A percentile compares a stretch with the other conserved stretches of the same genome.
Evolutionary conservation across 2,888 invertebrate genomes (phyloP).

Genomic region (Epinotia ramella): DNA sequence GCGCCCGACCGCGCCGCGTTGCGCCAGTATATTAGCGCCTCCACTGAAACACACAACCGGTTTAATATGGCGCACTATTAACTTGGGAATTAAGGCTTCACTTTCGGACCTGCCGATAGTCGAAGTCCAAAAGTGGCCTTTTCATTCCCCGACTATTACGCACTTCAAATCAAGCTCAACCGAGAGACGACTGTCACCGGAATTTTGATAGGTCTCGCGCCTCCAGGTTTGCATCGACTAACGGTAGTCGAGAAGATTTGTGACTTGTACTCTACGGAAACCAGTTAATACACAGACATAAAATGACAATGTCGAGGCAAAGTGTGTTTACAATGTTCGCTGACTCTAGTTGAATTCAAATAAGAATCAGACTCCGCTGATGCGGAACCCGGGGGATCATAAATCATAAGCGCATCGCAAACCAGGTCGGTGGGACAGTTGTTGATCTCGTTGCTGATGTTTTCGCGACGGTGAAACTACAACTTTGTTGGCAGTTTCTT

Average conservation of each 20-base stretch:
- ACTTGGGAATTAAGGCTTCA: neutral
- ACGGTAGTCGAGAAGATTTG: no score
- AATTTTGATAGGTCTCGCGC: neutral
- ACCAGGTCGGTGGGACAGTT: no score
- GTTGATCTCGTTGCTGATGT: neutral
- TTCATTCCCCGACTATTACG: neutral
- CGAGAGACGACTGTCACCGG: neutral
- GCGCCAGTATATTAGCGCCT: constrained; percentile 99
- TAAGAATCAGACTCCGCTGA: neutral
- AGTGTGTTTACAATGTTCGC: neutral
- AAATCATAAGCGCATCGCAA: neutral
- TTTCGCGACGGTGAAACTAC: neutral
- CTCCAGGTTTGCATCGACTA: neutral
- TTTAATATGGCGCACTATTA: neutral
- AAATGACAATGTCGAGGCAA: neutral
- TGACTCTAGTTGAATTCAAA: neutral
- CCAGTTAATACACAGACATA: neutral
- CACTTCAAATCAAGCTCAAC: neutral
- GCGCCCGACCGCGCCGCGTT: constrained; percentile 97
- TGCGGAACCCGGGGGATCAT: neutral
- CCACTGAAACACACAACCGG: constrained; percentile 87
- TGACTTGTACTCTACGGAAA: neutral
- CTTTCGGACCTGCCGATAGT: neutral
- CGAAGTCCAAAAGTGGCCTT: neutral
- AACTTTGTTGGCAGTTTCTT: neutral